phyloP scores from a whole-genome alignment of 2,888 invertebrate species.

The Zaprionus bogoriensis region DNA sequence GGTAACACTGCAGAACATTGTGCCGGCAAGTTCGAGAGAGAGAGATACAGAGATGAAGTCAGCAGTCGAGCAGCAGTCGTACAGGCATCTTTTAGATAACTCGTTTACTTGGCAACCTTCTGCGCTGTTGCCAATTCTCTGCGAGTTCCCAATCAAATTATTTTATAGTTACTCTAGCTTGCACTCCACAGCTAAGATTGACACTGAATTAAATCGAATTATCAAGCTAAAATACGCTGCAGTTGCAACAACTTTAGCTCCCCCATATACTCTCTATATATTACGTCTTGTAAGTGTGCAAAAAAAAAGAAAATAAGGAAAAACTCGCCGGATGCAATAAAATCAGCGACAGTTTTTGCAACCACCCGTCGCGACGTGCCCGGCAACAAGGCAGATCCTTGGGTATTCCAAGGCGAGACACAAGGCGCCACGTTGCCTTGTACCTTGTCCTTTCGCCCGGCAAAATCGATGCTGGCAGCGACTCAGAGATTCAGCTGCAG shows the following conservation, averaged over 20 bases:
- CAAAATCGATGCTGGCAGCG: constrained; percentile 54
- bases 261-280: neutral
- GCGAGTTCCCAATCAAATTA: neutral
- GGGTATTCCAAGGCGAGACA: constrained; percentile 11
- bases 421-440: constrained; percentile 40
- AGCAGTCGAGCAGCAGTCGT: neutral
- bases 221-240: neutral
- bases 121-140: neutral
- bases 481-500: constrained; percentile 24
- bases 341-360: constrained; percentile 47
- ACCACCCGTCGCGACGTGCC: constrained; percentile 59
- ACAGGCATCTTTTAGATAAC: neutral
- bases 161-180: neutral
- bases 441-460: constrained; percentile 14
- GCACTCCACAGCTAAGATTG: too few species aligned
- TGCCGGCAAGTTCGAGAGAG: too few species aligned
- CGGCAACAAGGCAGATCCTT: constrained; percentile 14
- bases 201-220: neutral
- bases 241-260: neutral
- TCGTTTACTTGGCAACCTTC: neutral
- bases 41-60: neutral
- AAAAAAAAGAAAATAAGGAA: neutral
- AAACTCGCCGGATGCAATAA: constrained; percentile 57
- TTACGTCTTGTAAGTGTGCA: constrained; percentile 22
- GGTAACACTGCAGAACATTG: too few species aligned